Evolutionary conservation across 2,113 vertebrate species (phyloP).

Genomic region (Macaca fascicularis): T2T-MFA8v1.1 NC_088386.1:129910001-129910500

Average conservation of each 20-base stretch:
- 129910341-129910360: background rate
- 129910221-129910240: accelerated
- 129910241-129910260: accelerated
- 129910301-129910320: background rate
- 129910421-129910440: background rate
- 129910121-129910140: background rate
- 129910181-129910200: background rate
- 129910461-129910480: accelerated
- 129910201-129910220: background rate
- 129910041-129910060: background rate
- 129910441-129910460: too few relatives aligned
- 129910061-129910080: accelerated
- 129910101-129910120: background rate
- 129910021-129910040: background rate
- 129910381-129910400: background rate
- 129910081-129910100: background rate
- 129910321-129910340: background rate
- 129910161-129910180: background rate
- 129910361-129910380: background rate
- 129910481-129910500: background rate
- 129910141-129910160: background rate
- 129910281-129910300: background rate
- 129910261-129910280: background rate
- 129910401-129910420: accelerated
- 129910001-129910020: background rate